Evolutionary conservation across 2,888 invertebrate genomes (phyloP).

Genomic region (Onthophagus sagittarius): DNA sequence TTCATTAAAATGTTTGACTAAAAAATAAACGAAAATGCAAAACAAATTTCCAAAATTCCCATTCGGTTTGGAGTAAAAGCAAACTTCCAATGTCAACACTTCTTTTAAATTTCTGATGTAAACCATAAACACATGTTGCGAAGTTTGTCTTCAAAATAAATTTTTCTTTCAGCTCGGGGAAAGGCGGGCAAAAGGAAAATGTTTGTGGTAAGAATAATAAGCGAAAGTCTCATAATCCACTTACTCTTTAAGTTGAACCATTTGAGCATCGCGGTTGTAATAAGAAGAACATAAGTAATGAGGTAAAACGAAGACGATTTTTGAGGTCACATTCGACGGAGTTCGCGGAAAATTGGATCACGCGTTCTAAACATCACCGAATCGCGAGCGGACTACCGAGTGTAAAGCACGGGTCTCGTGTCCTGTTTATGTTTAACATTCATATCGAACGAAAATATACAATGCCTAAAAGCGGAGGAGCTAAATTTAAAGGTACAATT

Average conservation of each 20-base stretch:
- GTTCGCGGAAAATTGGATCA: background rate
- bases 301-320: background rate
- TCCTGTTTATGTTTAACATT: conserved; percentile 6
- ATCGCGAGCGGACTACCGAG: background rate
- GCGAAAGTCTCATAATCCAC: background rate
- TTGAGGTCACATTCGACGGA: background rate
- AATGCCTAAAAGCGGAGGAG: conserved; percentile 4
- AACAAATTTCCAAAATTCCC: background rate
- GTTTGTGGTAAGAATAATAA: background rate
- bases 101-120: background rate
- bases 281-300: background rate
- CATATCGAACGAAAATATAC: conserved; percentile 11
- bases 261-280: background rate
- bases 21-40: background rate
- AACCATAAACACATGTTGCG: background rate
- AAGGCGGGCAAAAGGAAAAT: background rate
- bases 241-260: background rate
- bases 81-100: background rate
- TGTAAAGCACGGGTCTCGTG: background rate
- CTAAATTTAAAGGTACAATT: conserved; percentile 3
- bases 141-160: background rate
- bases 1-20: background rate
- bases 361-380: background rate
- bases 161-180: background rate
- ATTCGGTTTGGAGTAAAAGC: background rate